Evolutionary conservation across 2,797 vertebrate genomes (phyloP), one percentile per base, ranked within the genome.

Genomic region (Apogon talboti): DNA sequence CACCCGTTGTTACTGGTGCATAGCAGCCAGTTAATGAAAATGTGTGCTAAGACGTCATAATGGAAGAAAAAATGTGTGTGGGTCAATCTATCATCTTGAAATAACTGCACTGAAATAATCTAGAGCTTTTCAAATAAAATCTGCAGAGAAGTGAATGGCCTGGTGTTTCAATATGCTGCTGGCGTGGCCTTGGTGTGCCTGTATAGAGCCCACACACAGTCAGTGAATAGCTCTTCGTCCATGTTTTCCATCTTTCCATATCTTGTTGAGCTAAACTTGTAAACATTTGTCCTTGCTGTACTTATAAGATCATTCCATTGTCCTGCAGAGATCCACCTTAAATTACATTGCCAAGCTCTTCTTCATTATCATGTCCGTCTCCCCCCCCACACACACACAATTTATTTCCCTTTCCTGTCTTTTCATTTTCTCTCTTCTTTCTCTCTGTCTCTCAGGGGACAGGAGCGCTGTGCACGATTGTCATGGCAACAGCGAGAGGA

Each of bases 401-500:
- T 73, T 63, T 56, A 43, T 64, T 67, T 47, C 15, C 49, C 47
- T 70, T 52, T 59, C 63, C 43, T 59, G 18, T 61, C 51, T 78
- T 76, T 78, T 76, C 53, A 67, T 74, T 85, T 70, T 78, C 74
- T 70, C 73, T 74, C 51, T 44, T 77, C 70, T 69, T 70, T 77
- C 60, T 79, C 79, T 72, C 71, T 1, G 47, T 78, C 67, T 84
- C 86, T 87, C 85, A 12, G 75, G 87, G 87, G 87, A 90, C 81
- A 82, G 63, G 72, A 85, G 85, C 68, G 62, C 81, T 82, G 79
- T 87, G 83, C 85, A 89, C 62, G 54, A 93, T 94, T 85, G 92
- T 91, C 93, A 94, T 94, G 91, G 92, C 91, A 94, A 94, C 93
- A 89, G 90, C 44, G 67, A 79, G 80, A 41, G 64, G 43, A 89